Conservation (phyloP, 2,797 vertebrate genomes). For the Molothrus aeneus region DNA sequence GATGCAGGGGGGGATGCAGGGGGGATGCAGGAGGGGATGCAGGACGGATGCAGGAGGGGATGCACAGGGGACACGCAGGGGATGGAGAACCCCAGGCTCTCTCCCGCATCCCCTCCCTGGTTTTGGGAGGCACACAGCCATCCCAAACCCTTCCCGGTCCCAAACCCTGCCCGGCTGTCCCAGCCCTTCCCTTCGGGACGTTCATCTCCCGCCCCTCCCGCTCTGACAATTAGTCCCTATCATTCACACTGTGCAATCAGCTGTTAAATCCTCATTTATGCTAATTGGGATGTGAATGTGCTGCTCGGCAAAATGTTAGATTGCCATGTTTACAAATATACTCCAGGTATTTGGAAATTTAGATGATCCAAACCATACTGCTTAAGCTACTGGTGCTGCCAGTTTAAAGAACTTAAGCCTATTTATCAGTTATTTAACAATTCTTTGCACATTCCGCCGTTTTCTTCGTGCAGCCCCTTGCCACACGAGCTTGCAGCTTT, state of each 20-base stretch:
- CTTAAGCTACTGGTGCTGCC: slow-evolving; percentile 60
- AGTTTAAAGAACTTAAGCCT: slow-evolving; percentile 75
- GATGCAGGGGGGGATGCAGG: too few relatives aligned
- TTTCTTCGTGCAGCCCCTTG: background rate
- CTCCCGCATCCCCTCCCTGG: too few relatives aligned
- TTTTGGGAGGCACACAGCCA: too few relatives aligned
- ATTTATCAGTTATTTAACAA: slow-evolving; percentile 72
- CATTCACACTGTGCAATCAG: slow-evolving; percentile 79
- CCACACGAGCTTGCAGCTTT: slow-evolving; percentile 8
- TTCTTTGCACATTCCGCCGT: slow-evolving; percentile 64
- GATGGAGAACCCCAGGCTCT: too few relatives aligned
- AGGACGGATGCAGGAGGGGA: too few relatives aligned
- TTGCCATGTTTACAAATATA: slow-evolving; percentile 83
- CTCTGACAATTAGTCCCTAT: slow-evolving; percentile 75
- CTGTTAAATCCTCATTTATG: slow-evolving; percentile 81
- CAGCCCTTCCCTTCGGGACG: background rate
- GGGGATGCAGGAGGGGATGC: too few relatives aligned
- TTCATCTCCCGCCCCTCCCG: slow-evolving; percentile 45
- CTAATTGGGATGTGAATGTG: slow-evolving; percentile 73
- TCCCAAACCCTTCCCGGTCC: background rate
- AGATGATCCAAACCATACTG: slow-evolving; percentile 73
- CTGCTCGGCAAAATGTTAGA: slow-evolving; percentile 70
- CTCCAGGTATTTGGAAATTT: slow-evolving; percentile 80
- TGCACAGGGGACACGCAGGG: too few relatives aligned
- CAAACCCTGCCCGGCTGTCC: background rate